phyloP scores from a whole-genome alignment of 2,113 vertebrate species.

The Mola mola region DNA sequence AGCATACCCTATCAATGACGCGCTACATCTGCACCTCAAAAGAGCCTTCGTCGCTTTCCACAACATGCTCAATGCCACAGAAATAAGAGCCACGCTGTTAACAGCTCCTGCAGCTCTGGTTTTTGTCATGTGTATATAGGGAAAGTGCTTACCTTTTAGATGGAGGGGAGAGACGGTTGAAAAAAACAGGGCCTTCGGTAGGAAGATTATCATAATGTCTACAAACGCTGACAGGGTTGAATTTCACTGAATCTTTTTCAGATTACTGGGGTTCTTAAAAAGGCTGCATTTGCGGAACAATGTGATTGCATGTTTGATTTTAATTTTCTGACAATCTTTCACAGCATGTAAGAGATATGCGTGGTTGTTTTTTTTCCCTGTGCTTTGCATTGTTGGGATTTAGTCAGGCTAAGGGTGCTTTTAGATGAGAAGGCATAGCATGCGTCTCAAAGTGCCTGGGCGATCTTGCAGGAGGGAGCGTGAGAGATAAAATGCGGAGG shows the following conservation, averaged over 20 bases:
- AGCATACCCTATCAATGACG: conserved; percentile 88
- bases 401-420: conserved; percentile 56
- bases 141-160: conserved; percentile 80
- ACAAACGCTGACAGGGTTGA: conserved; percentile 83
- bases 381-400: conserved; percentile 67
- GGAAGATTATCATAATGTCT: conserved; percentile 82
- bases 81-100: conserved; percentile 83
- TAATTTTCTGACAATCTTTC: conserved; percentile 80
- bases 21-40: conserved; percentile 79
- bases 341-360: conserved; percentile 68
- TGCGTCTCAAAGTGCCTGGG: conserved; percentile 47
- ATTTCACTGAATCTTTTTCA: conserved; percentile 71
- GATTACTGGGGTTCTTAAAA: conserved; percentile 74
- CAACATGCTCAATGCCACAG: conserved; percentile 83
- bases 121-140: conserved; percentile 81
- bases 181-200: conserved; percentile 45
- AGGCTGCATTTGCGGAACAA: conserved; percentile 78
- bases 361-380: conserved; percentile 52
- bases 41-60: conserved; percentile 80
- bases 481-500: conserved; percentile 79
- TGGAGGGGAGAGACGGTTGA: conserved; percentile 54
- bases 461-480: conserved; percentile 74
- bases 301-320: conserved; percentile 80
- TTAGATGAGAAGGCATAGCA: conserved; percentile 65
- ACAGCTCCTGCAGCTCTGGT: conserved; percentile 75